phyloP scores from a whole-genome alignment of 2,888 invertebrate species.

The Lepidonotus clava region DNA sequence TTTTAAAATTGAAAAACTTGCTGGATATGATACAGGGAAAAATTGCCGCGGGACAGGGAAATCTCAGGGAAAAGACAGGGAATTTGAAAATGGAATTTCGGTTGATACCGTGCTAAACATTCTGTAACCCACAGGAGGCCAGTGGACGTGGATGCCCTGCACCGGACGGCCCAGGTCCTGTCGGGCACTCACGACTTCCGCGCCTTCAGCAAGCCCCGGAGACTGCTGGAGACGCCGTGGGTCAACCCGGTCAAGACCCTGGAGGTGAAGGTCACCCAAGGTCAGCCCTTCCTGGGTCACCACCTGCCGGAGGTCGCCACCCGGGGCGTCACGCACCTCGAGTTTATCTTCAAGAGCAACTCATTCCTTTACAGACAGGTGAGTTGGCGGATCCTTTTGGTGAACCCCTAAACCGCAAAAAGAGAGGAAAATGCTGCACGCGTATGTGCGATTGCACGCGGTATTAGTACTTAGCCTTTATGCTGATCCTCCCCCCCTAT shows the following conservation, averaged over 20 bases:
- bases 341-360: constrained; percentile 56
- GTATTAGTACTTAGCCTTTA: too few relatives aligned
- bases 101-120: too few relatives aligned
- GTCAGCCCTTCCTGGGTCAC: neutral
- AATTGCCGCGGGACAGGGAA: too few relatives aligned
- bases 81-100: too few relatives aligned
- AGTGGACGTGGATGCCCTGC: constrained; percentile 56
- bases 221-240: constrained; percentile 25
- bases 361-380: constrained; percentile 64
- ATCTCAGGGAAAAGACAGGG: too few relatives aligned
- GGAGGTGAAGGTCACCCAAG: constrained; percentile 1
- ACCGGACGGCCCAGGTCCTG: constrained; percentile 58
- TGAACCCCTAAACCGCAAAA: too few relatives aligned
- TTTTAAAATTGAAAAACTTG: too few relatives aligned
- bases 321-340: constrained; percentile 27
- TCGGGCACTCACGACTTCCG: constrained; percentile 61
- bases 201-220: constrained; percentile 56
- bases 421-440: too few relatives aligned
- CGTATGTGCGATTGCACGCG: too few relatives aligned
- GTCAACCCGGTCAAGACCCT: constrained; percentile 54
- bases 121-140: neutral
- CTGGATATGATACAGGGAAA: too few relatives aligned
- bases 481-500: too few relatives aligned
- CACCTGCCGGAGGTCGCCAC: constrained; percentile 3
- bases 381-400: too few relatives aligned